Base-by-base conservation (phyloP, 2,113 vertebrate species). In the Bujurquina vittata region DNA sequence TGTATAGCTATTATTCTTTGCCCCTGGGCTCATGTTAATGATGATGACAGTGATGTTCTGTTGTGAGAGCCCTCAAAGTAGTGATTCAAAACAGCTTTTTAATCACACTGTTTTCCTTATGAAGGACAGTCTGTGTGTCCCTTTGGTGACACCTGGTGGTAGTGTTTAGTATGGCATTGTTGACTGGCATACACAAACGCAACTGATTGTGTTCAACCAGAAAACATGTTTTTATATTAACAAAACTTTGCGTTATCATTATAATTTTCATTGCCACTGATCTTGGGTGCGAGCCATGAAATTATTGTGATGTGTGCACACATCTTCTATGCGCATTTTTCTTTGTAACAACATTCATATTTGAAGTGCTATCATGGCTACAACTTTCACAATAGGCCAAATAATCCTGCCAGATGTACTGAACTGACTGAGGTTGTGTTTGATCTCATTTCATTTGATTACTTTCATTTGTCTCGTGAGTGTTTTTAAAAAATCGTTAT, bases 121-220 rank as follows among this genome's bases (percentile, higher is more conserved):
- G 46, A 33, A 54, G 26, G 67, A 1, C 67, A 54, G 10, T 2
- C 1, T 31, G 60, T 17, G 37, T 5, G 4, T 72, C 10, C 1
- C 26, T 72, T 81, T 81, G 57, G 65, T 10, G 26, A 75, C 56
- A 58, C 54, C 84, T 75, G 37, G 49, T 83, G 87, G 58, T 58
- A 77, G 31, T 49, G 23, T 54, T 20, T 31, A 72, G 46, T 52
- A n/a, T 54, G 67, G 31, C 67, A 72, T 3, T 1, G 6, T n/a
- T 0, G 0, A 3, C 67, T 33, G 67, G 3, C 1, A 72, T 9
- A 29, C 52, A 49, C 49, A 46, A 0, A 69, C 1, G 18, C 17
- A 2, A 0, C 43, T 0, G 43, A n/a, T 52, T 18, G 12, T 72
- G 10, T 31, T 20, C 17, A 1, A 10, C 29, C 23, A 52, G 26